These are phyloP conservation scores for Chaetoderma sp. DNA, from an alignment of 2,888 invertebrate genomes.

Conservation along the genomic window DNA sequence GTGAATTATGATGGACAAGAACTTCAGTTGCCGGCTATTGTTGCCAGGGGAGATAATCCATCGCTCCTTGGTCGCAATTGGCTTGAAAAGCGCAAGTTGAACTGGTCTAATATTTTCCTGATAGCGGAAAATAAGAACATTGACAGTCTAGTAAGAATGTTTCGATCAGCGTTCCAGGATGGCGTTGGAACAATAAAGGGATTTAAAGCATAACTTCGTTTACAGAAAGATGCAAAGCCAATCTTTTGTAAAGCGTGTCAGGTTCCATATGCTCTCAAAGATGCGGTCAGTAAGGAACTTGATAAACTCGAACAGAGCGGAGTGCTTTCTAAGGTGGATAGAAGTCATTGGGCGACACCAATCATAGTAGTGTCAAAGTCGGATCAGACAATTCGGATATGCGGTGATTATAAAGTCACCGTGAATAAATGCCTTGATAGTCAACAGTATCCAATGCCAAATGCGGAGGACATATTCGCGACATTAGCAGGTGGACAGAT, in stretches of 20 bases:
- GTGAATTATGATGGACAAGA: not conserved
- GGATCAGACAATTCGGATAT: slow-evolving; percentile 36
- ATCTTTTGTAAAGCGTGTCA: slow-evolving; percentile 15
- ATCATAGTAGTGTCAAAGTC: slow-evolving; percentile 43
- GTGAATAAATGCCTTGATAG: slow-evolving; percentile 45
- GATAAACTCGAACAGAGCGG: slow-evolving; percentile 21
- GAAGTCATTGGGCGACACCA: slow-evolving; percentile 44
- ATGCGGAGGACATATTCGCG: slow-evolving; percentile 46
- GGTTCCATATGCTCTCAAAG: slow-evolving; percentile 29
- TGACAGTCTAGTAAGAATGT: too few species aligned
- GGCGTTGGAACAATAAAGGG: slow-evolving; percentile 1
- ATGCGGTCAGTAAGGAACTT: slow-evolving; percentile 26
- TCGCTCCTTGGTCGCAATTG: not conserved
- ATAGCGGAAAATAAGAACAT: too few species aligned
- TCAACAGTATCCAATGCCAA: slow-evolving; percentile 49
- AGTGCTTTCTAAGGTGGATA: slow-evolving; percentile 27
- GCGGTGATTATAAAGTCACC: slow-evolving; percentile 45
- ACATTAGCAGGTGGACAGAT: slow-evolving; percentile 31
- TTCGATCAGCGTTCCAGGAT: too few species aligned
- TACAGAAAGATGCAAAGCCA: slow-evolving; percentile 14
- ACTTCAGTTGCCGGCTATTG: not conserved
- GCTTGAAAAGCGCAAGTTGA: not conserved
- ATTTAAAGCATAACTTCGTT: not conserved
- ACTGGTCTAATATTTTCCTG: too few species aligned
- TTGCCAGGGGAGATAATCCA: not conserved